Evolutionary conservation across 2,113 vertebrate species (phyloP).

Genomic region (Hypocryptadius cinnamomeus): DNA sequence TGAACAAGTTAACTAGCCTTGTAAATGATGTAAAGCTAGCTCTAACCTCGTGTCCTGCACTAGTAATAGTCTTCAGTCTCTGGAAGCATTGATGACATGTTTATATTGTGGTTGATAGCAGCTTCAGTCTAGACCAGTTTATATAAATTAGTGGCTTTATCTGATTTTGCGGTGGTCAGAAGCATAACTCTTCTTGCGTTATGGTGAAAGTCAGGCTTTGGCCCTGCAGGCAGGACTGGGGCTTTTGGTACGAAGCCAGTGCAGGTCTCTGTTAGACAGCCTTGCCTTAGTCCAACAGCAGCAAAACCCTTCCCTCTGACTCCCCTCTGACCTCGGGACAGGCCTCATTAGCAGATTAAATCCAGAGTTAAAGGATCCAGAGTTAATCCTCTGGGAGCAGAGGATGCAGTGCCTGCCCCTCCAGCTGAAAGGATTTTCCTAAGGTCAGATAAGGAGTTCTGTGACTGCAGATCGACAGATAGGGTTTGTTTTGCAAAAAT

Average conservation of each 20-base stretch:
- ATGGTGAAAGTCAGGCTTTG: not conserved
- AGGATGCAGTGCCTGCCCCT: not conserved
- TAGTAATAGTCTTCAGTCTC: not conserved
- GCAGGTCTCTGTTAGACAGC: not conserved
- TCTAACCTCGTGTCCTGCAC: not conserved
- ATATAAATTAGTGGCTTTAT: not conserved
- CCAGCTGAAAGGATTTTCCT: not conserved
- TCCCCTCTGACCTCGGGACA: not conserved
- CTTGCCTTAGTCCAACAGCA: not conserved
- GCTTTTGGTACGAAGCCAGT: not conserved
- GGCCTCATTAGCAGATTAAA: constrained; percentile 49
- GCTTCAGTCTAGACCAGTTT: not conserved
- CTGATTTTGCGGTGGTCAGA: not conserved
- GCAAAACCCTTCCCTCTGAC: not conserved
- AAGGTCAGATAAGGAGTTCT: not conserved
- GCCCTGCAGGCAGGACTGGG: not conserved
- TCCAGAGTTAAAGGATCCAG: not conserved
- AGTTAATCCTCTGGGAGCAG: not conserved
- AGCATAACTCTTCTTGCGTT: not conserved
- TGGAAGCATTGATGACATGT: not conserved
- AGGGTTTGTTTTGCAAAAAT: constrained; percentile 13
- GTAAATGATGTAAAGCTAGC: not conserved
- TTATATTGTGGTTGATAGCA: not conserved
- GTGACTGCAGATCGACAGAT: not conserved
- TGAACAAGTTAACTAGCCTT: not conserved